A percentile compares a stretch with the other conserved stretches of the same genome.
Conservation (phyloP, 1,140 invertebrate species). For the Drosophila auraria region DNA sequence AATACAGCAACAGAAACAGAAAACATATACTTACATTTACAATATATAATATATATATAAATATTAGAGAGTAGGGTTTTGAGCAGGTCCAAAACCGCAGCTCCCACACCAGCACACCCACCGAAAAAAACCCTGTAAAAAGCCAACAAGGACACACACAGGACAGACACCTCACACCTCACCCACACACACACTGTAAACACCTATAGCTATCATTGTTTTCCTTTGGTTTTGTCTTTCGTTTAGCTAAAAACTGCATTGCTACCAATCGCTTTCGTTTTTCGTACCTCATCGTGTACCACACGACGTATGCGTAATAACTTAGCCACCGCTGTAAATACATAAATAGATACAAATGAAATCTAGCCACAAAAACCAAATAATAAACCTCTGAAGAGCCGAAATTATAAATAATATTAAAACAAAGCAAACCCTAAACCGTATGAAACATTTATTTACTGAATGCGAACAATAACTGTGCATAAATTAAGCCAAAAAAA, state of each 20-base stretch:
- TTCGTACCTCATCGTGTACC: slow-evolving; percentile 60
- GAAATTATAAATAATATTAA: slow-evolving; percentile 20
- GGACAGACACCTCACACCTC: not conserved
- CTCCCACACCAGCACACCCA: slow-evolving; percentile 14
- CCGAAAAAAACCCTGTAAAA: slow-evolving; percentile 39
- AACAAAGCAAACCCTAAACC: slow-evolving; percentile 21
- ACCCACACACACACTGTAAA: slow-evolving; percentile 18
- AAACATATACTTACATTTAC: slow-evolving; percentile 21
- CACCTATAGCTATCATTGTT: slow-evolving; percentile 70
- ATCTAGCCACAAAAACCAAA: slow-evolving; percentile 12
- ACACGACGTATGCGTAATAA: slow-evolving; percentile 77
- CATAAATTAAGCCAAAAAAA: slow-evolving; percentile 36
- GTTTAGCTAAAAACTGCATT: slow-evolving; percentile 72
- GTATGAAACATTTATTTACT: slow-evolving; percentile 28
- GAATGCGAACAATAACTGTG: slow-evolving; percentile 47
- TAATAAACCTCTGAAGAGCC: not conserved
- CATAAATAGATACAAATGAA: slow-evolving; percentile 28
- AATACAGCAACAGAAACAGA: slow-evolving; percentile 13
- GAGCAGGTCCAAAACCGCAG: slow-evolving; percentile 31
- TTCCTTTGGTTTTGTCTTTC: slow-evolving; percentile 61
- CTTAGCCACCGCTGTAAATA: slow-evolving; percentile 56
- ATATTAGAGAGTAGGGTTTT: slow-evolving; percentile 39
- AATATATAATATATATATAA: slow-evolving; percentile 21
- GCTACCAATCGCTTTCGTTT: slow-evolving; percentile 56
- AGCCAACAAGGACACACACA: slow-evolving; percentile 22